phyloP scores from a whole-genome alignment of 2,888 invertebrate species.

The Scaptomyza flava region DNA sequence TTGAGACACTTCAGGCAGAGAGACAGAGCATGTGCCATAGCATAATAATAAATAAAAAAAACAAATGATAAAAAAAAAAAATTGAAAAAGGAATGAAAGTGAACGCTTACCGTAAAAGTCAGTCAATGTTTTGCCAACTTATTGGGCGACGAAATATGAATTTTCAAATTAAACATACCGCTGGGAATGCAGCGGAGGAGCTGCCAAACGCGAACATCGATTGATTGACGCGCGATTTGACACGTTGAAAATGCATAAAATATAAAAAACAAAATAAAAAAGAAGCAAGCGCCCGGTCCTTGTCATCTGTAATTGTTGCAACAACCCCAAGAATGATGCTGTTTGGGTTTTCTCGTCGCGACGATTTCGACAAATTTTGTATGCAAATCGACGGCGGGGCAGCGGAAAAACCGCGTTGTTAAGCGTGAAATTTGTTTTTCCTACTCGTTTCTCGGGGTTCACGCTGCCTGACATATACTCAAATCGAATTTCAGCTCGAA shows the following conservation, averaged over 20 bases:
- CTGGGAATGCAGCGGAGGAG: constrained; percentile 25
- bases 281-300: neutral
- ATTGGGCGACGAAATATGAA: constrained; percentile 63
- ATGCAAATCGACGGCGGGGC: constrained; percentile 71
- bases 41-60: constrained; percentile 74
- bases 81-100: constrained; percentile 16
- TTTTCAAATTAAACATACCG: constrained; percentile 70
- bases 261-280: constrained; percentile 21
- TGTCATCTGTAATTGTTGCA: constrained; percentile 76
- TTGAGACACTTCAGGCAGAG: constrained; percentile 6
- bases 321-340: constrained; percentile 54
- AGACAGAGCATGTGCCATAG: constrained; percentile 55
- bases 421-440: constrained; percentile 83
- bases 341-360: constrained; percentile 13
- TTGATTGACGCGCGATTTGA: constrained; percentile 82
- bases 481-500: constrained; percentile 71
- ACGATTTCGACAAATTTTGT: constrained; percentile 66
- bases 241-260: constrained; percentile 73
- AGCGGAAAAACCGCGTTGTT: constrained; percentile 76
- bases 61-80: constrained; percentile 56
- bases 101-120: constrained; percentile 41
- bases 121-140: constrained; percentile 56
- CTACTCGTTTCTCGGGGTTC: constrained; percentile 37
- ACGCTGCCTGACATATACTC: constrained; percentile 59
- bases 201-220: constrained; percentile 51